Conservation (phyloP, 2,888 invertebrate species). For the Leptopilina syphax region DNA sequence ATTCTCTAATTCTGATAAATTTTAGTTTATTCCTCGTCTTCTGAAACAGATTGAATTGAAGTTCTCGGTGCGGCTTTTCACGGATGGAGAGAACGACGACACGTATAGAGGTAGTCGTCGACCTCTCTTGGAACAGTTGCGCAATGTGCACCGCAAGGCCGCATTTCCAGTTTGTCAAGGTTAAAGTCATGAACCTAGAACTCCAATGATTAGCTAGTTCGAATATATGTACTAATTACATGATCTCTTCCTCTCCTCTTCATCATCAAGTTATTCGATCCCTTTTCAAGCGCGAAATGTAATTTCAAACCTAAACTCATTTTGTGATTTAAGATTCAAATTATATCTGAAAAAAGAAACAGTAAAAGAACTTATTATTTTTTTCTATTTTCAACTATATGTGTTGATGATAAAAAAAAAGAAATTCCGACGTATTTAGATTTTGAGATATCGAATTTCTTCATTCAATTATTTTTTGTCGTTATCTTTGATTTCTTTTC, state of each 20-base stretch:
- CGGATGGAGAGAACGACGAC: slow-evolving; percentile 30
- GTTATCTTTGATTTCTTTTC: too few species aligned
- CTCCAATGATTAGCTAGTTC: slow-evolving; percentile 21
- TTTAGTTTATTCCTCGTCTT: not conserved
- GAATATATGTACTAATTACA: slow-evolving; percentile 19
- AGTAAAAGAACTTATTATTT: too few species aligned
- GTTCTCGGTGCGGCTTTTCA: not conserved
- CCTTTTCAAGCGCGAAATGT: not conserved
- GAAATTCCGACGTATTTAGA: not conserved
- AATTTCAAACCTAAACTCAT: not conserved
- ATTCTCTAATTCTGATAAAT: too few species aligned
- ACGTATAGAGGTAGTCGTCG: slow-evolving; percentile 46
- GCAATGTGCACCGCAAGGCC: slow-evolving; percentile 60
- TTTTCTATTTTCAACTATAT: too few species aligned
- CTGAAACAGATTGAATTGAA: slow-evolving; percentile 10
- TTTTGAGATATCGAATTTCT: not conserved
- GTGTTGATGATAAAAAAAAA: too few species aligned
- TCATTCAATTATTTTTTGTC: too few species aligned
- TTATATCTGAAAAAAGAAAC: too few species aligned
- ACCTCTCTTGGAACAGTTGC: slow-evolving; percentile 55
- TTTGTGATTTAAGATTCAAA: too few species aligned
- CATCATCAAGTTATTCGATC: slow-evolving; percentile 6
- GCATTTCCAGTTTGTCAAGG: slow-evolving; percentile 47
- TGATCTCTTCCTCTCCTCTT: not conserved
- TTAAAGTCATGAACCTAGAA: slow-evolving; percentile 38